Evolutionary conservation across 2,888 invertebrate genomes (phyloP).

Genomic region (Amiota mariae): DNA sequence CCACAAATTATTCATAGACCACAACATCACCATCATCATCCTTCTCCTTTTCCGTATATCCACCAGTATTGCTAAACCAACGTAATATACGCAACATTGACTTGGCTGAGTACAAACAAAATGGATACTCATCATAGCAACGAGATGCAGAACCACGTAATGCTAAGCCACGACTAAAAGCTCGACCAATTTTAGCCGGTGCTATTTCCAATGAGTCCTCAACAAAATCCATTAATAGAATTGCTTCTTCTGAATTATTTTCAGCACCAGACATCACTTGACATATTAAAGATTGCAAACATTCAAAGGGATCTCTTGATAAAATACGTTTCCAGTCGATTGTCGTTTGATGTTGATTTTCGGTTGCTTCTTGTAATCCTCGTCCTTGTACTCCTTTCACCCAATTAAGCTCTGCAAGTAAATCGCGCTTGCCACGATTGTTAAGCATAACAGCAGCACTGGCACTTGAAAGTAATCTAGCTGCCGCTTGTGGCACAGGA

Average conservation of each 20-base stretch:
- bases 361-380: constrained; percentile 28
- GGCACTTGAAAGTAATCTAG: constrained; percentile 56
- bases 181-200: constrained; percentile 66
- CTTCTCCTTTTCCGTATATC: neutral
- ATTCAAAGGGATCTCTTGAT: constrained; percentile 70
- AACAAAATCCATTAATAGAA: constrained; percentile 63
- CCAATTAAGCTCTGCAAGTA: constrained; percentile 41
- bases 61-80: constrained; percentile 65
- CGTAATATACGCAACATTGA: constrained; percentile 71
- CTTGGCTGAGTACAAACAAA: constrained; percentile 71
- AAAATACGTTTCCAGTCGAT: constrained; percentile 71
- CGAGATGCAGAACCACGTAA: constrained; percentile 58
- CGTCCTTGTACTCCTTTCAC: neutral
- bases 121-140: constrained; percentile 71
- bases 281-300: constrained; percentile 71
- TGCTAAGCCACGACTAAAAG: constrained; percentile 68
- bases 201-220: constrained; percentile 63
- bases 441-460: constrained; percentile 53
- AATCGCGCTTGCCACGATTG: constrained; percentile 61
- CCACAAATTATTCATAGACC: too few relatives aligned
- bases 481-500: constrained; percentile 62
- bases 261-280: constrained; percentile 72
- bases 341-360: constrained; percentile 27
- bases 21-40: too few relatives aligned
- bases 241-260: constrained; percentile 61